A percentile compares a stretch with the other conserved stretches of the same genome.
Conservation (phyloP, 2,113 vertebrate species). For the Gymnogyps californianus region DNA sequence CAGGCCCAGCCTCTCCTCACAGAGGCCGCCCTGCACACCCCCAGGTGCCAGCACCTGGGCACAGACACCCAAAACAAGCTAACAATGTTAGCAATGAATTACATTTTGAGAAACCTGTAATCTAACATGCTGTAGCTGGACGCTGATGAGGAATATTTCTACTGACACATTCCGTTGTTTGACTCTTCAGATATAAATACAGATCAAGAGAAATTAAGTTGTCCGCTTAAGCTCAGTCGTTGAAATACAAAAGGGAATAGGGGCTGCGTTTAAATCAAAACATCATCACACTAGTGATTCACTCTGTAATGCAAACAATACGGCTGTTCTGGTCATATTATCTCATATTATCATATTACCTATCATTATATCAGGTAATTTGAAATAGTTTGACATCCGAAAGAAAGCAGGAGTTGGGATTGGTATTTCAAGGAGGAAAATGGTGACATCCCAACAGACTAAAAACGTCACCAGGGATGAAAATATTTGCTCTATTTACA, state of each 20-base stretch:
- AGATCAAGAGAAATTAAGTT: conserved; percentile 36
- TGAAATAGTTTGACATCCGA: background rate
- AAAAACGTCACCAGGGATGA: background rate
- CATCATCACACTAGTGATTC: background rate
- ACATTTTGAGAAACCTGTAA: background rate
- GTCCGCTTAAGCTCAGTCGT: background rate
- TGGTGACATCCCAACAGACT: background rate
- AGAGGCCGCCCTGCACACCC: background rate
- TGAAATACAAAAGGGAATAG: conserved; percentile 28
- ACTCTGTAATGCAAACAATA: background rate
- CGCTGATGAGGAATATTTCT: background rate
- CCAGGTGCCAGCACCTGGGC: too few species aligned
- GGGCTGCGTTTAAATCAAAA: conserved; percentile 37
- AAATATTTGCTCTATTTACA: background rate
- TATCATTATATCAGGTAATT: background rate
- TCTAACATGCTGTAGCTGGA: background rate
- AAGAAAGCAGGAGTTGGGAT: background rate
- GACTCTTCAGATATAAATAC: background rate
- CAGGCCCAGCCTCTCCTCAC: background rate
- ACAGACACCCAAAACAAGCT: background rate
- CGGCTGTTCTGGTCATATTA: background rate
- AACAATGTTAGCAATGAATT: background rate
- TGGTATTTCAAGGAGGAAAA: background rate
- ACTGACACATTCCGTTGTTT: background rate
- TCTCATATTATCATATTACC: background rate